Evolutionary conservation across 2,797 vertebrate genomes (phyloP), one percentile per base, ranked within the genome.

Genomic region (Hozukius guyotensis): DNA sequence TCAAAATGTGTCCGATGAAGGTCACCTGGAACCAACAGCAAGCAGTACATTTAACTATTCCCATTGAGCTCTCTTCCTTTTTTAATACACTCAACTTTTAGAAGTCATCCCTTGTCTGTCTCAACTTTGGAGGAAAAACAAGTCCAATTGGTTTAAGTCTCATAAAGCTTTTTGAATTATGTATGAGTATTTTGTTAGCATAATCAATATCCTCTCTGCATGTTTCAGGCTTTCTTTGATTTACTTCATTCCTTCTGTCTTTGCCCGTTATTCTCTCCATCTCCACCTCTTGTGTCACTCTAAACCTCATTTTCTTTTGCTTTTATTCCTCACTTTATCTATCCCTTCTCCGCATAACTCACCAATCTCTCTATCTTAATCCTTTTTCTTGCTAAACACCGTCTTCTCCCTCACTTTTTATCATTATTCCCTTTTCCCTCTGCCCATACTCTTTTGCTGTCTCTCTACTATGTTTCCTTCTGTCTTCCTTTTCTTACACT

Each of bases 81-180:
- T 61, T 69, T 63, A 56, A 52, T 68, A 6, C n/a, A 34, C 60
- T 74, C 42, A 20, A 14, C 20, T 32, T 71, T 32, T 32, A 7
- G 34, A 82, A 55, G 25, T 69, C 18, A 25, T 24, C 4, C n/a
- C n/a, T 46, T 11, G 14, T 34, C 59, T 49, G 36, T 20, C 13
- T 56, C 18, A 24, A 75, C 36, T 71, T 56, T 77, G 55, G 2
- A 27, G 25, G 4, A 24, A 8, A 60, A 14, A 31, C 38, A 31
- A 42, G 20, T 34, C 12, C 27, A 57, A 3, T 73, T 52, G 18
- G 16, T 55, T 52, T 66, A 55, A 60, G 20, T 64, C 53, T 65
- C 36, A 24, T 60, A 4, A 72, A 68, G 49, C 75, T 72, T 57
- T 78, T 46, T 84, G 56, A 72, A 77, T 75, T 24, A 75, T 80